Conservation (phyloP, 2,113 vertebrate genomes). For the Ammodytes marinus region DNA sequence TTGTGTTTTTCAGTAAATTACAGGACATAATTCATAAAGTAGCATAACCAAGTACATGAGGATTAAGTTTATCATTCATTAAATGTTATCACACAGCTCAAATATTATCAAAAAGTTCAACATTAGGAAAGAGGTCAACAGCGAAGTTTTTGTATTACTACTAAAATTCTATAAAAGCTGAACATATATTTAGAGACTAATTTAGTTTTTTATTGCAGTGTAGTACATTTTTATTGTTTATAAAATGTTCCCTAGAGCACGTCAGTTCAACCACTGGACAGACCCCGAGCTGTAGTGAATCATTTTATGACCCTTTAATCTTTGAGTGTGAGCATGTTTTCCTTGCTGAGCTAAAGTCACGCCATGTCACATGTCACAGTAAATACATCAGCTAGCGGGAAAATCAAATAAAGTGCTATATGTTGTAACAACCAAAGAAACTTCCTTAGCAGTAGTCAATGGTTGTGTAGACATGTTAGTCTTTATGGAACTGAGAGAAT, state of each 20-base stretch:
- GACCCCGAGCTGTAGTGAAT: constrained; percentile 14
- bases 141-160: not conserved
- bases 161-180: not conserved
- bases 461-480: not conserved
- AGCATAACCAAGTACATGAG: not conserved
- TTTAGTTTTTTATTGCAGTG: not conserved
- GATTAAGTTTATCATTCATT: not conserved
- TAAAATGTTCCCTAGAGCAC: not conserved
- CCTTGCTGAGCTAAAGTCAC: constrained; percentile 7
- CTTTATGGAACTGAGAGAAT: not conserved
- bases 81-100: not conserved
- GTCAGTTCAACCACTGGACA: not conserved
- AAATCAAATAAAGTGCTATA: not conserved
- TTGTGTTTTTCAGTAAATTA: not conserved
- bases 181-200: not conserved
- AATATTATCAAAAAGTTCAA: not conserved
- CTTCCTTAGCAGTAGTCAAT: not conserved
- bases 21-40: not conserved
- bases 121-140: not conserved
- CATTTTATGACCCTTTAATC: constrained; percentile 5
- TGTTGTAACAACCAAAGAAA: not conserved
- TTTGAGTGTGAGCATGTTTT: constrained; percentile 8
- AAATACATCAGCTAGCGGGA: not conserved
- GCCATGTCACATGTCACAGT: constrained; percentile 2
- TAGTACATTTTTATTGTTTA: not conserved